Conservation (phyloP, 2,113 vertebrate genomes). For the Poecilia latipinna region DNA sequence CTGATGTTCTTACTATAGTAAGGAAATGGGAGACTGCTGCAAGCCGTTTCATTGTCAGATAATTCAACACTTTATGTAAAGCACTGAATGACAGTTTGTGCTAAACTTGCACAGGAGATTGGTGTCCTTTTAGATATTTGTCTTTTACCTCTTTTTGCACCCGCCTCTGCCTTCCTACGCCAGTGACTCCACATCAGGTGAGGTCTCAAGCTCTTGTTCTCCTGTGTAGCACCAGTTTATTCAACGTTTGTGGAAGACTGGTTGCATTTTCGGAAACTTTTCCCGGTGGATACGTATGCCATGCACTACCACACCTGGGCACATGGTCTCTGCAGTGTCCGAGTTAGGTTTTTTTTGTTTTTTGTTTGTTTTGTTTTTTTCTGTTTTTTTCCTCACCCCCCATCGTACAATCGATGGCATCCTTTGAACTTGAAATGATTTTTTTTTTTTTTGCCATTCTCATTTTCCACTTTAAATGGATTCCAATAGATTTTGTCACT, state of each 20-base stretch:
- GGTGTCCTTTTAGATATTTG: slow-evolving; percentile 46
- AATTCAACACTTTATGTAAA: slow-evolving; percentile 54
- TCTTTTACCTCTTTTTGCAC: slow-evolving; percentile 51
- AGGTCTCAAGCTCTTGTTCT: slow-evolving; percentile 17
- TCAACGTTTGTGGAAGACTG: slow-evolving; percentile 21
- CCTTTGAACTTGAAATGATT: slow-evolving; percentile 60
- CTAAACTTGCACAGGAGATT: slow-evolving; percentile 55
- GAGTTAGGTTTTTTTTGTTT: slow-evolving; percentile 45
- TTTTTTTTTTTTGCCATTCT: slow-evolving; percentile 44
- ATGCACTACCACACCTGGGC: slow-evolving; percentile 28
- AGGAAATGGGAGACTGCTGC: slow-evolving; percentile 43
- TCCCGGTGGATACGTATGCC: slow-evolving; percentile 8
- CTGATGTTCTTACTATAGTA: slow-evolving; percentile 42
- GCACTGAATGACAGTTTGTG: slow-evolving; percentile 64
- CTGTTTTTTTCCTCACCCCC: slow-evolving; percentile 1
- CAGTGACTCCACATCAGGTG: slow-evolving; percentile 34
- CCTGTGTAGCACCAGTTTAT: slow-evolving; percentile 28
- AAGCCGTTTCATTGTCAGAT: slow-evolving; percentile 13
- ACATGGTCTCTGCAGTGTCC: slow-evolving; percentile 31
- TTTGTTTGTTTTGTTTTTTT: background rate
- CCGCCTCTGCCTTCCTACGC: slow-evolving; percentile 42
- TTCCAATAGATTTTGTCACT: slow-evolving; percentile 76
- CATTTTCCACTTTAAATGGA: slow-evolving; percentile 76
- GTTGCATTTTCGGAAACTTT: slow-evolving; percentile 12
- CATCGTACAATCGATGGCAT: slow-evolving; percentile 66